Base-by-base conservation (phyloP, 2,113 vertebrate genomes). In the Microcebus ravelobensis region DNA sequence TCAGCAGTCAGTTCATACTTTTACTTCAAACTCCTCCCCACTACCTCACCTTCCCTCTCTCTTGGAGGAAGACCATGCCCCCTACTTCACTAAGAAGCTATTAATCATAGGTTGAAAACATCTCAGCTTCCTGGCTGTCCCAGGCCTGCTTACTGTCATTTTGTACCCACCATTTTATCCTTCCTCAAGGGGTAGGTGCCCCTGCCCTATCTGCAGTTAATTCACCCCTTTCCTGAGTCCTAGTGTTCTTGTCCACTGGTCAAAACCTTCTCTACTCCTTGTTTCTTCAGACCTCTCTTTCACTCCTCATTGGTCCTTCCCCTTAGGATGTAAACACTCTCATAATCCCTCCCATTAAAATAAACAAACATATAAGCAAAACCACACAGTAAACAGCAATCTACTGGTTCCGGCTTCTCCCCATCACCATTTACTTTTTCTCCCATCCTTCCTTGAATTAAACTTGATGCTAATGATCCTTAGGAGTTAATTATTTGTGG, bases 211-310 rank as follows among this genome's bases (percentile, higher is more conserved):
- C 80, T 57, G 25, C 50, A 45, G 52, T 59, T 61, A 84, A 4
- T 48, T 36, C 52, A 15, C 12, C 14, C 31, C 2, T 63, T 6
- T 81, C 13, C 2, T 20, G 3, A 48, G 84, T 71, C 23, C 52
- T 80, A 29, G 25, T 27, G 23, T 74, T 1, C 31, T 93, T 87
- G 55, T 23, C 17, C 2, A 13, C 55, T 90, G 48, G 23, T 34
- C 34, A 81, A 87, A 34, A 2, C 39, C 39, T 48, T 68, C 8
- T 91, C 20, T 61, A 50, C 6, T 68, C 8, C 25, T 11, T 63
- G 7, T 59, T 4, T 93, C 77, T 96, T 93, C 61, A 93, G 71
- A 81, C 17, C 27, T 88, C 10, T 79, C 74, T 82, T 70, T 95
- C 39, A 94, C n/a, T 87, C 45, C 91, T 93, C 48, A 59, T 55